Conservation (phyloP, 2,797 vertebrate genomes). For the Trematomus bernacchii region DNA sequence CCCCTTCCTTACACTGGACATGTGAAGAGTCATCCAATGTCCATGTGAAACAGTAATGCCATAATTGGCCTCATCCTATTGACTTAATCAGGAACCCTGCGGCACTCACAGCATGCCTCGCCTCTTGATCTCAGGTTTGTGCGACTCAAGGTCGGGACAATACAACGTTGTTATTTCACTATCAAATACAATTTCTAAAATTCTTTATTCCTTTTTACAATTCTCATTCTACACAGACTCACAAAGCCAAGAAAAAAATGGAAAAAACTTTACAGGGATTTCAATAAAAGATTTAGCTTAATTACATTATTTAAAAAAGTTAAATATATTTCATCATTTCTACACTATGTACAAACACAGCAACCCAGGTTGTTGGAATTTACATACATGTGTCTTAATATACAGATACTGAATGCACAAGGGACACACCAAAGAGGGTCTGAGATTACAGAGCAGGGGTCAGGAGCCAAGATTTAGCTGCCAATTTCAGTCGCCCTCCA, state of each 20-base stretch:
- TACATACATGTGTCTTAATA: slow-evolving; percentile 68
- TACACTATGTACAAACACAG: slow-evolving; percentile 86
- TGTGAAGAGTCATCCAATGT: slow-evolving; percentile 76
- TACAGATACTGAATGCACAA: slow-evolving; percentile 59
- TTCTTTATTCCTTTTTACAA: slow-evolving; percentile 79
- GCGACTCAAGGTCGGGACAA: slow-evolving; percentile 62
- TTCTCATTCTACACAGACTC: slow-evolving; percentile 67
- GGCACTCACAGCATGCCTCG: slow-evolving; percentile 50
- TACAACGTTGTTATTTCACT: slow-evolving; percentile 38
- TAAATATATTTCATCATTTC: slow-evolving; percentile 62
- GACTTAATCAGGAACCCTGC: slow-evolving; percentile 76
- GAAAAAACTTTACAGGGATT: slow-evolving; percentile 69
- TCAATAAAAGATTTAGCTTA: slow-evolving; percentile 71
- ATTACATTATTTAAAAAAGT: slow-evolving; percentile 78
- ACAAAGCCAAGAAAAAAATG: slow-evolving; percentile 49
- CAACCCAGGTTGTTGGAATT: slow-evolving; percentile 62
- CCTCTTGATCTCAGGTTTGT: slow-evolving; percentile 60
- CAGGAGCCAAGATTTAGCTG: slow-evolving; percentile 81
- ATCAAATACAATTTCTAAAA: slow-evolving; percentile 62
- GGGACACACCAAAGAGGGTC: slow-evolving; percentile 47
- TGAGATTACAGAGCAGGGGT: slow-evolving; percentile 66
- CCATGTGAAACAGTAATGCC: slow-evolving; percentile 81
- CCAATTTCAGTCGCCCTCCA: slow-evolving; percentile 77
- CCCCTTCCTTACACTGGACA: slow-evolving; percentile 47
- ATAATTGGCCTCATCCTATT: slow-evolving; percentile 83